These are phyloP conservation scores for Nestor notabilis DNA, from an alignment of 2,113 vertebrate species.

Conservation along the genomic window DNA sequence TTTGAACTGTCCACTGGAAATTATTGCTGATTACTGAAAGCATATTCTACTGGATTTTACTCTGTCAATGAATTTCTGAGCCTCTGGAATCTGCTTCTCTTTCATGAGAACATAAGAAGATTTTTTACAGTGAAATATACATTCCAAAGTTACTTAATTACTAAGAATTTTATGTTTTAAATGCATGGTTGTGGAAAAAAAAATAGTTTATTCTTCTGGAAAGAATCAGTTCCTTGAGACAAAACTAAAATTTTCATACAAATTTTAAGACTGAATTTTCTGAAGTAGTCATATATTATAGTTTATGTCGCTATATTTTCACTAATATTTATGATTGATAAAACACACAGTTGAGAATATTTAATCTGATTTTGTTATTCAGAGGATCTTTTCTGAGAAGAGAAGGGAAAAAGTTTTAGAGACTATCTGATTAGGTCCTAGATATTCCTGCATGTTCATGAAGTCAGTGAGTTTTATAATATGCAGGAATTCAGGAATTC, in stretches of 20 bases:
- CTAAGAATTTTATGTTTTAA: neutral
- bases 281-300: neutral
- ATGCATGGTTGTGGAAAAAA: neutral
- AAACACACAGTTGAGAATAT: too few species aligned
- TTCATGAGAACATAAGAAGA: neutral
- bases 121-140: neutral
- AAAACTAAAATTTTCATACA: neutral
- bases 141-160: neutral
- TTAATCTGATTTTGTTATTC: neutral
- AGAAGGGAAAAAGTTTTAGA: neutral
- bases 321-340: neutral
- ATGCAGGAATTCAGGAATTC: neutral
- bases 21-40: neutral
- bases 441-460: neutral
- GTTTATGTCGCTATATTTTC: neutral
- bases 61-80: neutral
- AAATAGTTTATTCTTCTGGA: neutral
- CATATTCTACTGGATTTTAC: neutral
- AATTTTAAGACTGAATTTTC: neutral
- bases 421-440: neutral
- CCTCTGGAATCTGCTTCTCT: neutral
- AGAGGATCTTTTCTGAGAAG: neutral
- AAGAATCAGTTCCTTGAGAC: neutral
- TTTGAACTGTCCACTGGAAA: neutral
- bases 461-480: neutral